phyloP scores from a whole-genome alignment of 2,797 vertebrate genomes.

The Mus caroli region DNA sequence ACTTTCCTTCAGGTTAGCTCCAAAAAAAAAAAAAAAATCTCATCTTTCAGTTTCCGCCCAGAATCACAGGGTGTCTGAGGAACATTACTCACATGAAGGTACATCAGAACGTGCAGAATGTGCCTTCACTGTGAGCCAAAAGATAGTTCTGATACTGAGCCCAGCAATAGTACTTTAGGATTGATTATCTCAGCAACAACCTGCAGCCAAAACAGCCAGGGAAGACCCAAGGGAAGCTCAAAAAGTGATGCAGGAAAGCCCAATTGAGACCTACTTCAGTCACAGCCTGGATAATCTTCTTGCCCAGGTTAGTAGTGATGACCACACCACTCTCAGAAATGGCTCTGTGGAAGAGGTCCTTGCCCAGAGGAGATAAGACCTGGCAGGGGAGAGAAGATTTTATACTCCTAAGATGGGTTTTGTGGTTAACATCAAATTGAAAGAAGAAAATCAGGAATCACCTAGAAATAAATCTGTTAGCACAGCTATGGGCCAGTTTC shows the following conservation, averaged over 20 bases:
- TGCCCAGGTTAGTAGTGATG: rapidly evolving
- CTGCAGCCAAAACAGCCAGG: background rate
- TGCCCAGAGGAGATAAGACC: conserved; percentile 92
- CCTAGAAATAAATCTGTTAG: background rate
- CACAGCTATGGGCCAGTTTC: background rate
- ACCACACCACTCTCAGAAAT: conserved; percentile 94
- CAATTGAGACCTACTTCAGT: conserved; percentile 68
- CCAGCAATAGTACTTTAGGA: no score
- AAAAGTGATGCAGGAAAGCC: no score
- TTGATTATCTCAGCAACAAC: no score
- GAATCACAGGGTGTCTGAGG: background rate
- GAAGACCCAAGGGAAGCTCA: background rate
- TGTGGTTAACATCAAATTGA: background rate
- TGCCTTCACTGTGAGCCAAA: background rate
- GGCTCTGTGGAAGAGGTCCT: conserved; percentile 93
- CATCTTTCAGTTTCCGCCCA: background rate
- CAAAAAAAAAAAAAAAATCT: background rate
- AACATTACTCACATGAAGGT: background rate
- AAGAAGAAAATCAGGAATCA: background rate
- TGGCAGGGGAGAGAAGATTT: conserved; percentile 74
- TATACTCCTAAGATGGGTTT: background rate
- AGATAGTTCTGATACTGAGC: background rate
- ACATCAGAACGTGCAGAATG: background rate
- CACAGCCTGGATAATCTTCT: background rate
- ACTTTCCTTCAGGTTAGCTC: background rate